Conservation (phyloP, 2,888 invertebrate species). For the Stenotaenia linearis region DNA sequence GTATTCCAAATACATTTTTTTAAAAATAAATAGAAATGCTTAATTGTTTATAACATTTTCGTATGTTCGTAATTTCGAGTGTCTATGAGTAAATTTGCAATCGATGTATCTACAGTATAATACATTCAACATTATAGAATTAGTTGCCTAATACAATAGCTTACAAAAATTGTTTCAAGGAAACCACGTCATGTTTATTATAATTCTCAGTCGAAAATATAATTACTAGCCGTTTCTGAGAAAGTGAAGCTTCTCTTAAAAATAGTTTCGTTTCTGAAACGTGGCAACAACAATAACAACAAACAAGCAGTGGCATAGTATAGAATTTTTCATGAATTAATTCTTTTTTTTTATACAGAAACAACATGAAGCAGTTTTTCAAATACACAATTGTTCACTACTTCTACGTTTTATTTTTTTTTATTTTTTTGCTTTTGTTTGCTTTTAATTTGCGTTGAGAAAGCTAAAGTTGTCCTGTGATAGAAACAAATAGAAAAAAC, state of each 20-base stretch:
- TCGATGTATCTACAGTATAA: conserved; percentile 9
- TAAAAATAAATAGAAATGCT: conserved; percentile 9
- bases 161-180: conserved; percentile 7
- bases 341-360: background rate
- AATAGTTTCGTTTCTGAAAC: conserved; percentile 17
- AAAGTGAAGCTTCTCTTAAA: conserved; percentile 1
- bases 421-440: too few relatives aligned
- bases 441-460: background rate
- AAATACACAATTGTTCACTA: background rate
- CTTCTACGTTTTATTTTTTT: background rate
- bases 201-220: conserved; percentile 14
- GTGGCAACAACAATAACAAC: conserved; percentile 4
- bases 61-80: background rate
- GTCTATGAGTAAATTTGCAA: background rate
- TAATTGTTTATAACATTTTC: background rate
- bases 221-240: conserved; percentile 19
- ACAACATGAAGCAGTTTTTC: conserved; percentile 18
- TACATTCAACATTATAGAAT: background rate
- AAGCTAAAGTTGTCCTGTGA: conserved; percentile 17
- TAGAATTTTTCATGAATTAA: background rate
- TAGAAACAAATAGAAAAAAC: background rate
- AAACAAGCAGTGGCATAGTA: conserved; percentile 13
- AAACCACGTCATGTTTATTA: background rate
- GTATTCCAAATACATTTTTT: background rate
- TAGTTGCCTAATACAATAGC: conserved; percentile 21